Conservation (phyloP, 35 echinoderm and acorn worm species). For the Eucidaris tribuloides region DNA sequence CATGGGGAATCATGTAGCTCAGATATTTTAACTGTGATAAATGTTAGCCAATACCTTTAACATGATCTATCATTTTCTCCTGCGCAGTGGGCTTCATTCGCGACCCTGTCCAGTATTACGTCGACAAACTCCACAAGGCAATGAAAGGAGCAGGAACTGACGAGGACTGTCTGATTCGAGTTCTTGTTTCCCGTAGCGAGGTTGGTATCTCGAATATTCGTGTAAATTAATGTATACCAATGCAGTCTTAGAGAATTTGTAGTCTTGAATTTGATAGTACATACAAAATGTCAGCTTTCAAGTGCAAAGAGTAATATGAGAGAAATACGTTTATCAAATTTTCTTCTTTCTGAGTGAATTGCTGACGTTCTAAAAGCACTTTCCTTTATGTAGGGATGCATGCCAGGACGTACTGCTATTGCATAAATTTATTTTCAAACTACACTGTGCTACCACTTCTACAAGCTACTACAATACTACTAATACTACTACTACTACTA, state of each 20-base stretch:
- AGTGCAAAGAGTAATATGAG: background rate
- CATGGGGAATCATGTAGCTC: too few species aligned
- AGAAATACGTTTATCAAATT: background rate
- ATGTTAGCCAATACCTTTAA: too few species aligned
- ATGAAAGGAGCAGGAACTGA: slow-evolving; percentile 74
- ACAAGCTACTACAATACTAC: too few species aligned
- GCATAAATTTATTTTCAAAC: too few species aligned
- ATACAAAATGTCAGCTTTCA: background rate
- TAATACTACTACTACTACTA: too few species aligned
- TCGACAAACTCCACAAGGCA: slow-evolving; percentile 44
- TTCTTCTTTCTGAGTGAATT: background rate
- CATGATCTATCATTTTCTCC: too few species aligned
- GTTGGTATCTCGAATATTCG: background rate
- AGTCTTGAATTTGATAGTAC: background rate
- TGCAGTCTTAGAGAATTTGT: background rate
- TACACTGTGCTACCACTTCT: too few species aligned
- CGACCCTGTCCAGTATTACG: slow-evolving; percentile 51
- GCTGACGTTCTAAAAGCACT: background rate
- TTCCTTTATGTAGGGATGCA: background rate
- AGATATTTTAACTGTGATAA: too few species aligned
- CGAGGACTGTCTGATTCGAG: slow-evolving; percentile 45
- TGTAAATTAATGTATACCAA: background rate
- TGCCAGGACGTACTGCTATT: too few species aligned
- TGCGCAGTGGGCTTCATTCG: slow-evolving; percentile 42
- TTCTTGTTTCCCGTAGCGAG: slow-evolving; percentile 50